These are phyloP conservation scores for Tachycineta bicolor DNA, from an alignment of 2,113 vertebrate genomes.

Conservation along the genomic window DNA sequence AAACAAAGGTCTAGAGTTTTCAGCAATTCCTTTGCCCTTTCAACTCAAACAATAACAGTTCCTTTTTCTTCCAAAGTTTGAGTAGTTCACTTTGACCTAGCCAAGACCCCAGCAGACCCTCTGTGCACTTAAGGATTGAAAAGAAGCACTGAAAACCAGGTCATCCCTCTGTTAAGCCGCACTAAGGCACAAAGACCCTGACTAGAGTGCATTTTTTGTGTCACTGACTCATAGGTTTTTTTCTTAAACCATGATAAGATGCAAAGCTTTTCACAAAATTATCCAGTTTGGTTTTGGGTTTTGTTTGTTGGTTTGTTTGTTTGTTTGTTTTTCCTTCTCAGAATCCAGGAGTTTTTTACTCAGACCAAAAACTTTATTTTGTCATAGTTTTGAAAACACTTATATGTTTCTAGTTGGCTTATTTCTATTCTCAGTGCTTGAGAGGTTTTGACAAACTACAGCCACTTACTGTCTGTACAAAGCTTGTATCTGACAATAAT, in stretches of 20 bases:
- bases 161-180: background rate
- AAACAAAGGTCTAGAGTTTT: background rate
- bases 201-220: background rate
- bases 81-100: background rate
- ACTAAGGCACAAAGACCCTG: background rate
- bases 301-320: too few species aligned
- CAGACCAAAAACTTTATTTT: background rate
- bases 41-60: background rate
- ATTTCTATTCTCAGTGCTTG: background rate
- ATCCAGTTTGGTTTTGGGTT: background rate
- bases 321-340: background rate
- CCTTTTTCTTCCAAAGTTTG: background rate
- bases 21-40: background rate
- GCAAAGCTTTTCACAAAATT: background rate
- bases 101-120: background rate
- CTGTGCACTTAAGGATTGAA: background rate
- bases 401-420: background rate
- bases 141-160: background rate
- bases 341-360: accelerated
- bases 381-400: background rate
- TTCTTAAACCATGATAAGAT: background rate
- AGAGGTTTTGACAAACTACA: background rate
- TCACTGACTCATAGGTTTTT: background rate
- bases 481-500: background rate
- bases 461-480: background rate